Conservation (phyloP, 2,797 vertebrate genomes). For the Macroramphosus scolopax region DNA sequence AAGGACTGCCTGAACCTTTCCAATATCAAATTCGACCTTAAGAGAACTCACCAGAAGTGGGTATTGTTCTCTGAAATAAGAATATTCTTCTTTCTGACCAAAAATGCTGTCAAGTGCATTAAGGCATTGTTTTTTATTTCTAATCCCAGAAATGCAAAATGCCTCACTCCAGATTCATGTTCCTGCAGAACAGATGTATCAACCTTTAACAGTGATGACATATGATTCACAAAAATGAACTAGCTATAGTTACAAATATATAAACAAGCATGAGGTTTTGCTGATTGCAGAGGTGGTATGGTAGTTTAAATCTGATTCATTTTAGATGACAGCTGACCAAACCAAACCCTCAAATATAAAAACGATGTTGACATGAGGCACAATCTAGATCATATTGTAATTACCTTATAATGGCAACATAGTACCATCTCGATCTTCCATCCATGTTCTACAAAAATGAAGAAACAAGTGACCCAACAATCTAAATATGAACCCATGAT, state of each 20-base stretch:
- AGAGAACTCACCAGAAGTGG: no score
- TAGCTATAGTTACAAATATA: no score
- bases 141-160: constrained; percentile 6
- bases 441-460: constrained; percentile 6
- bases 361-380: background rate
- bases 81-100: no score
- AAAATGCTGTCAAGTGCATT: no score
- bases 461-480: constrained; percentile 1
- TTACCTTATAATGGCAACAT: constrained; percentile 9
- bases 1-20: no score
- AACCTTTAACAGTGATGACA: background rate
- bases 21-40: no score
- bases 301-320: background rate
- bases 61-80: no score
- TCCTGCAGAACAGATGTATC: background rate
- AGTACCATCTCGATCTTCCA: constrained; percentile 17
- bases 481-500: constrained; percentile 1
- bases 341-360: background rate
- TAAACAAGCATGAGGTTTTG: background rate
- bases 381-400: background rate
- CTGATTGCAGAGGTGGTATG: background rate
- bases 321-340: background rate
- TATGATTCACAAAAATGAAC: no score
- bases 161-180: background rate
- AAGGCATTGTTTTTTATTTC: no score